Conservation (phyloP, 2,888 invertebrate species). For the Heliothis peltigera region DNA sequence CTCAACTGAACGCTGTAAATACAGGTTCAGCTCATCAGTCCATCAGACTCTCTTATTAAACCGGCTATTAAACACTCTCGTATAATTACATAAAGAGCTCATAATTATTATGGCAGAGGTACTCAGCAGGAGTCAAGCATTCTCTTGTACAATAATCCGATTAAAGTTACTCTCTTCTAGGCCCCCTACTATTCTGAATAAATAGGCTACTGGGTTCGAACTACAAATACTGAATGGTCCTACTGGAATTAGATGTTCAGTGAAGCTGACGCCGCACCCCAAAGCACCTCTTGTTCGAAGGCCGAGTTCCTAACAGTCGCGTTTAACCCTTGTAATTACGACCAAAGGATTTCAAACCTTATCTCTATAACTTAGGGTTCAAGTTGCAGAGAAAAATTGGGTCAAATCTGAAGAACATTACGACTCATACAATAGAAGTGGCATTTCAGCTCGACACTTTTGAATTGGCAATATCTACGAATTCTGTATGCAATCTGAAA, state of each 20-base stretch:
- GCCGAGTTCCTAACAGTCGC: slow-evolving; percentile 40
- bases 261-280: slow-evolving; percentile 49
- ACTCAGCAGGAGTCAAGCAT: no score
- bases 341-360: slow-evolving; percentile 37
- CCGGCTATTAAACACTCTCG: no score
- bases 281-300: slow-evolving; percentile 57
- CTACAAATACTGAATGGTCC: slow-evolving; percentile 6
- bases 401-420: slow-evolving; percentile 26
- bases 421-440: slow-evolving; percentile 21
- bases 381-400: slow-evolving; percentile 9
- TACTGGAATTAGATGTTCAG: slow-evolving; percentile 18
- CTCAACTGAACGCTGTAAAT: no score
- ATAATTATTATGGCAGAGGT: no score
- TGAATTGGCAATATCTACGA: slow-evolving; percentile 29
- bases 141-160: no score
- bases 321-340: slow-evolving; percentile 34
- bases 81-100: no score
- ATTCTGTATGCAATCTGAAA: slow-evolving; percentile 3
- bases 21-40: no score
- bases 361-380: slow-evolving; percentile 9
- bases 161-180: no score
- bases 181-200: no score
- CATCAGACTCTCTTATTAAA: no score
- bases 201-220: no score
- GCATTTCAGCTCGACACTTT: slow-evolving; percentile 39